A percentile compares a stretch with the other conserved stretches of the same genome.
These are phyloP conservation scores for Dysmachus trigonus DNA, from an alignment of 2,888 invertebrate species.

Conservation along the genomic window DNA sequence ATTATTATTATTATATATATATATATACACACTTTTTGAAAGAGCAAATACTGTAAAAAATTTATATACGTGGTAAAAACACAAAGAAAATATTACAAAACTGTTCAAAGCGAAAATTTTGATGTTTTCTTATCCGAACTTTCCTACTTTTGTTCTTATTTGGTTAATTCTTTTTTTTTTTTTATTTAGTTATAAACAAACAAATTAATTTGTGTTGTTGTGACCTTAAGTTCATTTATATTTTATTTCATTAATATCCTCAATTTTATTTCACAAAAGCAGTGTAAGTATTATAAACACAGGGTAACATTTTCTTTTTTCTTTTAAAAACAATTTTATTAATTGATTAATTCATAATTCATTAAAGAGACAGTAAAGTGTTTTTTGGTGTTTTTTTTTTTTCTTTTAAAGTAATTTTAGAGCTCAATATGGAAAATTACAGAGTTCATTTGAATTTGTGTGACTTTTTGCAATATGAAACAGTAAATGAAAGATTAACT, in stretches of 20 bases:
- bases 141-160: slow-evolving; percentile 18
- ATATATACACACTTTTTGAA: slow-evolving; percentile 38
- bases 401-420: slow-evolving; percentile 23
- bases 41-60: slow-evolving; percentile 37
- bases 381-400: slow-evolving; percentile 16
- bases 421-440: background rate
- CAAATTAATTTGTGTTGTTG: background rate
- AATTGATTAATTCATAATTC: background rate
- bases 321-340: background rate
- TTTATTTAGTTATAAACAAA: slow-evolving; percentile 4
- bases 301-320: background rate
- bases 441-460: slow-evolving; percentile 4
- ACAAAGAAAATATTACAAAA: slow-evolving; percentile 37
- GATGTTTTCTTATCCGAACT: slow-evolving; percentile 29
- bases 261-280: background rate
- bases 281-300: slow-evolving; percentile 25
- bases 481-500: slow-evolving; percentile 13
- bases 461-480: slow-evolving; percentile 7
- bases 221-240: background rate
- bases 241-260: background rate
- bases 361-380: slow-evolving; percentile 12
- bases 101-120: slow-evolving; percentile 26
- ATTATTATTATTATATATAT: background rate
- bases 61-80: slow-evolving; percentile 34
- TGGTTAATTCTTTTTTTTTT: background rate